Base-by-base conservation (phyloP, 2,797 vertebrate species). In the Babyrousa celebensis region DNA sequence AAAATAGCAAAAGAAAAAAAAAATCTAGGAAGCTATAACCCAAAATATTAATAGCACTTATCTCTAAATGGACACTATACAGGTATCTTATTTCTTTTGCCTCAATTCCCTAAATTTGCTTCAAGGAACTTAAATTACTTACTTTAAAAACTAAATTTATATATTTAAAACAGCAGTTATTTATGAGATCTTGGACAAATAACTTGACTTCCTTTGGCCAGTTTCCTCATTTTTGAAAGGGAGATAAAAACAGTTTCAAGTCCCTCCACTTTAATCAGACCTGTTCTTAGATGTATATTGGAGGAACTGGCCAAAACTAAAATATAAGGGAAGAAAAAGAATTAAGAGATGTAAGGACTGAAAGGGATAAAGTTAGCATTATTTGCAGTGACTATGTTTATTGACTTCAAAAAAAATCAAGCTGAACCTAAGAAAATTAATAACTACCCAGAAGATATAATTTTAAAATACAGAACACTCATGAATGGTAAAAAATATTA, bases 141-240 rank as follows among this genome's bases (percentile, higher is more conserved):
- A 86, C 71, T 95, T 92, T 20, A 65, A 58, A 62, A 72, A 67
- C 16, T 80, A 86, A 65, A 67, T 18, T 67, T 91, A 15, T 43
- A 52, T 70, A 36, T 92, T 70, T 83, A 54, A 70, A 89, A 80
- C 15, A 78, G 67, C 18, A 91, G 40, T 63, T 68, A 84, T 20
- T 89, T 85, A 58, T 23, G 18, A 90, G 25, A 29, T 74, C 5
- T 92, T 92, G n/a, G 36, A 23, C 32, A 95, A 83, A 83, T 74
- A 63, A 60, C 21, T 20, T 85, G 72, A 74, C 10, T 86, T 65
- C 65, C 62, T 62, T 74, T 32, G n/a, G 23, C 23, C 3, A 18
- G 60, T 77, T 87, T 83, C 18, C 54, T 91, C 70, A 91, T 87
- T 91, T 86, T 63, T n/a, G 40, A 93, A 90, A 29, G 68, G 21